These are phyloP conservation scores for Nycticebus coucang DNA, from an alignment of 2,113 vertebrate species.

Conservation along the genomic window DNA sequence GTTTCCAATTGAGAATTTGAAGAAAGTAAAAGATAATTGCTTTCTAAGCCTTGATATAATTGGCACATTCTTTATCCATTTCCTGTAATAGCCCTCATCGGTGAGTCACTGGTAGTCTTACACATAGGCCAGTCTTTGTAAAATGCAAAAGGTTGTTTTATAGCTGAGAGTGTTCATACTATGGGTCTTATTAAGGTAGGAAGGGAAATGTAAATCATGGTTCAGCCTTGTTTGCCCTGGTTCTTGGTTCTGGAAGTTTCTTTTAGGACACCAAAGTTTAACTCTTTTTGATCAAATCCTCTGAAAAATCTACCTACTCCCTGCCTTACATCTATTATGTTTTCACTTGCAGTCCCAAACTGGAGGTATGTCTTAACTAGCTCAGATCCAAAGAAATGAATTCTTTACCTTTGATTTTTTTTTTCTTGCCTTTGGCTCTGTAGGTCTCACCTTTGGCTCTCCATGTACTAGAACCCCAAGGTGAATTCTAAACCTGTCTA, in stretches of 20 bases:
- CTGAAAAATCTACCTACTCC: background rate
- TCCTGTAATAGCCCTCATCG: background rate
- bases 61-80: constrained; percentile 22
- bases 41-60: background rate
- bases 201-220: background rate
- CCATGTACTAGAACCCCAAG: background rate
- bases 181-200: background rate
- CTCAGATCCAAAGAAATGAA: constrained; percentile 20
- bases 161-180: background rate
- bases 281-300: constrained; percentile 13
- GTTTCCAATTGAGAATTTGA: background rate
- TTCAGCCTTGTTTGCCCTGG: background rate
- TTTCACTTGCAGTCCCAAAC: constrained; percentile 18
- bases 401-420: constrained; percentile 13
- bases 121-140: constrained; percentile 5
- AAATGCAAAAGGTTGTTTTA: background rate
- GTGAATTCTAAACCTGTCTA: background rate
- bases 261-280: background rate
- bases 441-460: background rate
- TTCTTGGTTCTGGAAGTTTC: background rate
- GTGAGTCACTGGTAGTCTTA: background rate
- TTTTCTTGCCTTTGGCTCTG: background rate
- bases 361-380: background rate
- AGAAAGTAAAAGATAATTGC: background rate
- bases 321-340: background rate